phyloP scores from a whole-genome alignment of 92 coral and sea anemone species.

The Metridium senile region DNA sequence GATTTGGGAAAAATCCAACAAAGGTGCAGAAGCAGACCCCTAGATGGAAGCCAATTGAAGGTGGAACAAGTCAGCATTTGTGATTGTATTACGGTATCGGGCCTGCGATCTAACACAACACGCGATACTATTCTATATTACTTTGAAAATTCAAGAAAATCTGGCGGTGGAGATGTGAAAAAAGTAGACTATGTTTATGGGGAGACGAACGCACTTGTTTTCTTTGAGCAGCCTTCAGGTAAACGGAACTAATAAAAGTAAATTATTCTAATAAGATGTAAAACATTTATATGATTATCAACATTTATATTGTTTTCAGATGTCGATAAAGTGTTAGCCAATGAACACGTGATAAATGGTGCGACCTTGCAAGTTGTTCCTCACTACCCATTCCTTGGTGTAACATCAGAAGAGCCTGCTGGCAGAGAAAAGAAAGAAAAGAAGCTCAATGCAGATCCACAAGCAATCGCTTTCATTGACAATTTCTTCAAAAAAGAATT shows the following conservation, averaged over 20 bases:
- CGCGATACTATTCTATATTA: constrained; percentile 43
- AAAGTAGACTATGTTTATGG: constrained; percentile 34
- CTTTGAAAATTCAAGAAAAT: constrained; percentile 50
- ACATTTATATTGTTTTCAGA: constrained; percentile 23
- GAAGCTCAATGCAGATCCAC: constrained; percentile 4
- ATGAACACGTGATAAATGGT: constrained; percentile 36
- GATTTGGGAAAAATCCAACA: constrained; percentile 23
- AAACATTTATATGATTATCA: too few relatives aligned
- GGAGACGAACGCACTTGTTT: constrained; percentile 44
- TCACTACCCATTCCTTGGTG: constrained; percentile 49
- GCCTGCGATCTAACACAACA: constrained; percentile 39
- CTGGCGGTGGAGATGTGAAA: constrained; percentile 58
- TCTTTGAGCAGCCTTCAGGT: constrained; percentile 65
- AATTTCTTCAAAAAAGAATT: constrained; percentile 18
- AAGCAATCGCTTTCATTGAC: background rate
- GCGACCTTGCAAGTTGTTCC: constrained; percentile 31
- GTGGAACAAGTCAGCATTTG: constrained; percentile 56
- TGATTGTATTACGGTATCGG: constrained; percentile 49
- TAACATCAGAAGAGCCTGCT: constrained; percentile 11
- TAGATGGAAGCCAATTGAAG: constrained; percentile 39
- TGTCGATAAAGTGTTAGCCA: constrained; percentile 24
- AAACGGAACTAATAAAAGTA: background rate
- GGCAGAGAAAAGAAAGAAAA: constrained; percentile 18
- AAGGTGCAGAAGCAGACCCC: constrained; percentile 19
- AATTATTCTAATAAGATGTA: too few relatives aligned